These are phyloP conservation scores for Muscidifurax raptorellus DNA, from an alignment of 1,140 invertebrate genomes.

Conservation along the genomic window DNA sequence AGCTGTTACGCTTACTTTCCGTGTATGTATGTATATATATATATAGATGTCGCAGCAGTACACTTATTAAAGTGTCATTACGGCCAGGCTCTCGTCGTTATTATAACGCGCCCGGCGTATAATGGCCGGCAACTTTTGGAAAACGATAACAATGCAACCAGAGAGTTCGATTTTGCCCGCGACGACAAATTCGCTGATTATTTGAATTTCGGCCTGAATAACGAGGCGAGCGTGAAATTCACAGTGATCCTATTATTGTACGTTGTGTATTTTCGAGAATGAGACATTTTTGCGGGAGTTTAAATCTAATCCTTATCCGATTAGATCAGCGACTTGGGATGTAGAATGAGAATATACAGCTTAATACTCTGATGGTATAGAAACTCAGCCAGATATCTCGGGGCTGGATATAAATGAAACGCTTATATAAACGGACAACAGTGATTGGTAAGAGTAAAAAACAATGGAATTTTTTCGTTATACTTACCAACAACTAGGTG, in stretches of 20 bases:
- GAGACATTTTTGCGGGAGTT: neutral
- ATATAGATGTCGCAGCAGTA: too few relatives aligned
- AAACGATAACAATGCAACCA: neutral
- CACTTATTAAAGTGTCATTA: constrained; percentile 32
- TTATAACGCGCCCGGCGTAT: constrained; percentile 1
- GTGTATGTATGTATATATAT: too few relatives aligned
- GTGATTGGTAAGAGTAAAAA: too few relatives aligned
- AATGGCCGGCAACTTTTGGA: neutral
- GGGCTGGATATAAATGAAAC: too few relatives aligned
- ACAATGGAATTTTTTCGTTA: too few relatives aligned
- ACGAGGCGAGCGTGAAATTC: too few relatives aligned
- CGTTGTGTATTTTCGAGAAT: too few relatives aligned
- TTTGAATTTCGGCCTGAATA: neutral
- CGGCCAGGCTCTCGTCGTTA: neutral
- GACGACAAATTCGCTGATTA: neutral
- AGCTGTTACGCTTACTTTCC: neutral
- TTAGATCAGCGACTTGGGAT: neutral
- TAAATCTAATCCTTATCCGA: constrained; percentile 28
- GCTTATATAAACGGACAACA: too few relatives aligned
- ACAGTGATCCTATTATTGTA: neutral
- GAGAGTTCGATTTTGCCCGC: neutral
- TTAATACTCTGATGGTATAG: too few relatives aligned
- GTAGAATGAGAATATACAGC: too few relatives aligned
- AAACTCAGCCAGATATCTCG: too few relatives aligned
- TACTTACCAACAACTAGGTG: too few relatives aligned